These are phyloP conservation scores for Nibea coibor DNA, from an alignment of 2,113 vertebrate species.

Conservation along the genomic window DNA sequence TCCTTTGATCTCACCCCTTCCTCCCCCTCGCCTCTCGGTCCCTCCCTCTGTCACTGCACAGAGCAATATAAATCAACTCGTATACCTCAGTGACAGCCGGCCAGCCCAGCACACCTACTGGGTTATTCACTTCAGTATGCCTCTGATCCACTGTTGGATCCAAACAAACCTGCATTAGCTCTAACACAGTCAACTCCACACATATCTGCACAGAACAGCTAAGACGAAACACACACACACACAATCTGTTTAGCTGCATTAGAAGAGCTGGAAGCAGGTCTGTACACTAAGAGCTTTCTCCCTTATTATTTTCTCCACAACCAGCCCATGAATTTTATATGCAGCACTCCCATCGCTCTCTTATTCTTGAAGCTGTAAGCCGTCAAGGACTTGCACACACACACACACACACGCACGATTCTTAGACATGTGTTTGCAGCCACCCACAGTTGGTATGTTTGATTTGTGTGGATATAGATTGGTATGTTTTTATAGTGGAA, in stretches of 20 bases:
- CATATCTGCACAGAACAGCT: not conserved
- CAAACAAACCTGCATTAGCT: conserved; percentile 28
- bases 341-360: conserved; percentile 43
- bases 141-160: conserved; percentile 50
- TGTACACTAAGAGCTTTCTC: conserved; percentile 48
- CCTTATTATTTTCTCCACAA: conserved; percentile 63
- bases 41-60: conserved; percentile 42
- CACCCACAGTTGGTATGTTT: conserved; percentile 21
- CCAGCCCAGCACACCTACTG: conserved; percentile 45
- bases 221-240: conserved; percentile 14
- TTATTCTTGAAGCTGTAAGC: conserved; percentile 42
- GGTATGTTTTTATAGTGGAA: conserved; percentile 60
- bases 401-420: conserved; percentile 11
- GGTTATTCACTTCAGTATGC: conserved; percentile 55
- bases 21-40: not conserved
- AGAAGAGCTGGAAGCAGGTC: conserved; percentile 32
- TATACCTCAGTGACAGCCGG: conserved; percentile 44
- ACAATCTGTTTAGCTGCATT: conserved; percentile 49
- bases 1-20: conserved; percentile 47
- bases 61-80: conserved; percentile 60
- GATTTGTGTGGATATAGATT: conserved; percentile 66
- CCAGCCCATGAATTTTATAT: conserved; percentile 68
- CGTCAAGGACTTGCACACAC: conserved; percentile 1
- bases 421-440: not conserved
- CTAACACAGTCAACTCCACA: conserved; percentile 29